Evolutionary conservation across 2,888 invertebrate genomes (phyloP).

Genomic region (Cryptocephalus moraei): DNA sequence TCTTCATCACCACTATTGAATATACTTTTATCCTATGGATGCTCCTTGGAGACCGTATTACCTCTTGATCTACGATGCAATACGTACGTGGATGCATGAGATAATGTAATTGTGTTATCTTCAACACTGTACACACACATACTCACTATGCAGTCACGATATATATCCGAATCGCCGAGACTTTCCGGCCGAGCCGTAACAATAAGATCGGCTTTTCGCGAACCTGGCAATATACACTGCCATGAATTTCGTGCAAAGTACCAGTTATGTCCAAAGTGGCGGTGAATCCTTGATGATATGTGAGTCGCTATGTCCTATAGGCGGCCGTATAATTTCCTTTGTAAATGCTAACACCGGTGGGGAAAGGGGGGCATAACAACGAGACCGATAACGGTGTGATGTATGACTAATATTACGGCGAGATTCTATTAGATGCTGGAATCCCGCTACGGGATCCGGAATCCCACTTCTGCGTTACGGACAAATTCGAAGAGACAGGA

Average conservation of each 20-base stretch:
- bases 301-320: slow-evolving; percentile 2
- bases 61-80: too few relatives aligned
- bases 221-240: neutral
- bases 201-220: neutral
- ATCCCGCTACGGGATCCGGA: neutral
- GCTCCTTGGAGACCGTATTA: too few relatives aligned
- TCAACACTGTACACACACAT: too few relatives aligned
- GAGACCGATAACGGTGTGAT: neutral
- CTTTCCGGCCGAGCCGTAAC: too few relatives aligned
- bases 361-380: neutral
- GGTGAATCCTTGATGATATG: slow-evolving; percentile 4
- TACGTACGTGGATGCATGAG: too few relatives aligned
- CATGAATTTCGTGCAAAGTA: slow-evolving; percentile 4
- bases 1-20: too few relatives aligned
- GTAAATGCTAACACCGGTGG: slow-evolving; percentile 1
- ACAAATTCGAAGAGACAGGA: too few relatives aligned
- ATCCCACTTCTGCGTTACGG: neutral
- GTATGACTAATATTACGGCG: slow-evolving; percentile 2
- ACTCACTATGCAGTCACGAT: too few relatives aligned
- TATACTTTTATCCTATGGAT: too few relatives aligned
- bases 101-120: too few relatives aligned
- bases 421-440: slow-evolving; percentile 1
- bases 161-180: too few relatives aligned
- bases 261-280: slow-evolving; percentile 2
- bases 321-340: slow-evolving; percentile 1